Evolutionary conservation across 2,888 invertebrate genomes (phyloP), one percentile per base, ranked within the genome.

Genomic region (Euphydryas editha): DNA sequence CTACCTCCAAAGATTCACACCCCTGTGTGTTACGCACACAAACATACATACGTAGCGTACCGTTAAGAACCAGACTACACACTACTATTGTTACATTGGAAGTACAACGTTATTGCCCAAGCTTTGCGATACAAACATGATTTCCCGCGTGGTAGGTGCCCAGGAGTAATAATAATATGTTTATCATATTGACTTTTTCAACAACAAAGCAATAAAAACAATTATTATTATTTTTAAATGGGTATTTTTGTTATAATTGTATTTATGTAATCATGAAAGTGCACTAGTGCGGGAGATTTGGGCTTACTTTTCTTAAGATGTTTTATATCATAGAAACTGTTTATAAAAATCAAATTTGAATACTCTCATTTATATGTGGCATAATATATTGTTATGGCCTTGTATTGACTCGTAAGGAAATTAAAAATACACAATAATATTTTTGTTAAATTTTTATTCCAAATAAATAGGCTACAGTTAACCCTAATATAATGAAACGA

Each of bases 391-490:
- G n/a, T n/a, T n/a, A n/a, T n/a, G n/a, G n/a, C n/a, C n/a, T n/a
- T n/a, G n/a, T n/a, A n/a, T n/a, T n/a, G n/a, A n/a, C n/a, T n/a
- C n/a, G n/a, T n/a, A 15, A 21, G 7, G 7, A 6, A 49, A 49
- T 10, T 11, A 36, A 46, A 17, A 49, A 61, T 17, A 36, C 8
- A 36, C n/a, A 36, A 36, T 10, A 44, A 39, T 10, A 11, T 0
- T 39, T 60, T 76, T 73, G 62, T 77, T 62, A 66, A 72, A 76
- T 72, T 78, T 80, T 84, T 87, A 87, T 83, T 87, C 85, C 80
- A 87, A 88, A 88, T 89, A 88, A 89, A 88, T 89, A 88, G 80
- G 77, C 85, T 87, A 86, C 76, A 82, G 79, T 85, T 82, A 80
- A 81, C 77, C 78, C 77, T 81, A 71, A 76, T 79, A 78, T 82